Conservation (phyloP, 2,797 vertebrate genomes). For the Gymnothorax javanicus region DNA sequence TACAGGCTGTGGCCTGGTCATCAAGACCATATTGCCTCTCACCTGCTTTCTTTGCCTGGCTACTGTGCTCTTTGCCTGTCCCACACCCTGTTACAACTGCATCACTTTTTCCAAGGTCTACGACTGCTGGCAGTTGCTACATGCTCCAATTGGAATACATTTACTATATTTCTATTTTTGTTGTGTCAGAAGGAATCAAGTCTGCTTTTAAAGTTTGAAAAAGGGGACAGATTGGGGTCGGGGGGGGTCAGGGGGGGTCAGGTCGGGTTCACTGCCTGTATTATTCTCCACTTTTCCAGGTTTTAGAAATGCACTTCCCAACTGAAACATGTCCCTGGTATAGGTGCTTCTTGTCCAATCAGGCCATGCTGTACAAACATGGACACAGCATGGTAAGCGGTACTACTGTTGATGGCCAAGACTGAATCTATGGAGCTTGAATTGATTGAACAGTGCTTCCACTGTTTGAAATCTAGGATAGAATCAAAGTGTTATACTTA, state of each 20-base stretch:
- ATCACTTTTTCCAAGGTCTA: conserved; percentile 4
- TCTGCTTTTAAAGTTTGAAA: conserved; percentile 38
- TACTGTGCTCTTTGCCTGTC: neutral
- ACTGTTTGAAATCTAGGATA: too few relatives aligned
- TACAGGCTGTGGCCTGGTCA: neutral
- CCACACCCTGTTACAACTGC: neutral
- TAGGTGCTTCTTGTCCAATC: conserved; percentile 38
- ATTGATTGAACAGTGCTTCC: too few relatives aligned
- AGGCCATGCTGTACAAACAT: conserved; percentile 33
- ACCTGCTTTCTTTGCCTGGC: neutral
- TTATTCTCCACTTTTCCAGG: conserved; percentile 30
- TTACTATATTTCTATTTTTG: conserved; percentile 55
- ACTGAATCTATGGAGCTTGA: too few relatives aligned
- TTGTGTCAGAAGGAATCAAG: conserved; percentile 46
- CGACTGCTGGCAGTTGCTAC: conserved; percentile 46
- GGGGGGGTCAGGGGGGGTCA: neutral
- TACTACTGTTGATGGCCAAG: conserved; percentile 35
- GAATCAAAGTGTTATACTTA: too few relatives aligned
- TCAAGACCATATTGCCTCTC: neutral
- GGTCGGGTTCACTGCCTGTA: conserved; percentile 28
- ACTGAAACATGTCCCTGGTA: conserved; percentile 30
- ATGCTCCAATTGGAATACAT: conserved; percentile 50
- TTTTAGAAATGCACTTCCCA: conserved; percentile 27
- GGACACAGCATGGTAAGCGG: conserved; percentile 36
- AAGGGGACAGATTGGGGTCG: too few relatives aligned